Percentiles rank a stretch among this genome's conserved stretches.
Conservation (phyloP, 2,888 invertebrate genomes). For the Gasteruption jaculator region DNA sequence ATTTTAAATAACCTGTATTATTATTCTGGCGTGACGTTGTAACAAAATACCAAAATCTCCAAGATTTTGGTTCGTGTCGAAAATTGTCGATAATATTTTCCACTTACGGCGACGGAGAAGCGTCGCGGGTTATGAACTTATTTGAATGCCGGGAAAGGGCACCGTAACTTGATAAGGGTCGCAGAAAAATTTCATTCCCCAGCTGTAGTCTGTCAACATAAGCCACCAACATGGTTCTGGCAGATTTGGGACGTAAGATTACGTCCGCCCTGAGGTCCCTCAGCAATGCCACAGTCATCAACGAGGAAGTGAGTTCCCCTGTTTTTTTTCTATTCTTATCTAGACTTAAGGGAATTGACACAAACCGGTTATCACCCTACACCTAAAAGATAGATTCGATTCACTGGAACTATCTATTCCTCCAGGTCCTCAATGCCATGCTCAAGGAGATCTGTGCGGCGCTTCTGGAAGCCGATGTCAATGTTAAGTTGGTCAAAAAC, state of each 20-base stretch:
- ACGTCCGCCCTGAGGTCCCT: conserved; percentile 96
- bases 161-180: background rate
- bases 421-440: conserved; percentile 95
- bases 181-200: no score
- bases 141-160: background rate
- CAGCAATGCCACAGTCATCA: conserved; percentile 97
- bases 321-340: conserved; percentile 12
- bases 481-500: conserved; percentile 92
- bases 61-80: no score
- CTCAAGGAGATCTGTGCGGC: conserved; percentile 98
- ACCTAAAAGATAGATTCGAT: no score
- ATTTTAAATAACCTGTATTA: conserved; percentile 21
- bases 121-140: no score
- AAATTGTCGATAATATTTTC: no score
- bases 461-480: conserved; percentile 94
- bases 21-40: no score
- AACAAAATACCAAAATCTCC: no score
- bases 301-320: conserved; percentile 89
- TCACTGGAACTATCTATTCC: no score
- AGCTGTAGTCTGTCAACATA: conserved; percentile 12
- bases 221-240: conserved; percentile 87
- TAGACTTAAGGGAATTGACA: background rate
- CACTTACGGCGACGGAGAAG: no score
- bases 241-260: conserved; percentile 98
- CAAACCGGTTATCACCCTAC: conserved; percentile 26